phyloP scores from a whole-genome alignment of 2,888 invertebrate species.

The Leptopilina syphax region DNA sequence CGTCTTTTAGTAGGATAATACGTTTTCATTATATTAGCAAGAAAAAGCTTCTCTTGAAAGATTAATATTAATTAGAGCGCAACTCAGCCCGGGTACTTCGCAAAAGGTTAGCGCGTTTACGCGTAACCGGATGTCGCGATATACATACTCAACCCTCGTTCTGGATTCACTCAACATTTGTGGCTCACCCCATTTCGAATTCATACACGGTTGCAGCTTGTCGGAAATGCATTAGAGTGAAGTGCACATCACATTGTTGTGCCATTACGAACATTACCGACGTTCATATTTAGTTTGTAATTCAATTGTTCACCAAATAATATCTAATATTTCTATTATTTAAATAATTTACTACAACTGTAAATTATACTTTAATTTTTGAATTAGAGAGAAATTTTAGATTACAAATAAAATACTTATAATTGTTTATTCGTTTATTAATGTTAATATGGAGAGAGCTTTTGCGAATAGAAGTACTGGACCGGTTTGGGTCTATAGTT shows the following conservation, averaged over 20 bases:
- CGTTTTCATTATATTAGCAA: conserved; percentile 45
- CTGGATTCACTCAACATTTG: conserved; percentile 51
- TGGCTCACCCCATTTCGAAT: conserved; percentile 49
- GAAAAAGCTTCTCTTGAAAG: conserved; percentile 19
- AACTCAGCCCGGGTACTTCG: conserved; percentile 43
- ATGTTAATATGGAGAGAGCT: no score
- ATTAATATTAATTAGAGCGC: conserved; percentile 54
- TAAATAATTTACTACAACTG: background rate
- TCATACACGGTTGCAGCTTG: conserved; percentile 43
- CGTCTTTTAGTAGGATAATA: conserved; percentile 24
- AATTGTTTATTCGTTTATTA: no score
- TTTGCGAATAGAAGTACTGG: no score
- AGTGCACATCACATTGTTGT: conserved; percentile 62
- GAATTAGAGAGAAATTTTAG: no score
- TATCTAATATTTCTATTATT: conserved; percentile 54
- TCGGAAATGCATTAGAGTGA: conserved; percentile 63
- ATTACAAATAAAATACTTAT: no score
- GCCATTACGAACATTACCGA: conserved; percentile 67
- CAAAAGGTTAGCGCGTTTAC: conserved; percentile 43
- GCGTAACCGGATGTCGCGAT: conserved; percentile 45
- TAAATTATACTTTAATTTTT: no score
- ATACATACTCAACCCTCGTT: conserved; percentile 30
- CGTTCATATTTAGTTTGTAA: conserved; percentile 39
- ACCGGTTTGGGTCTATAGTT: no score
- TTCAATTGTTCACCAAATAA: conserved; percentile 56